Evolutionary conservation across 2,113 vertebrate genomes (phyloP).

Genomic region (Centropus unirufus): DNA sequence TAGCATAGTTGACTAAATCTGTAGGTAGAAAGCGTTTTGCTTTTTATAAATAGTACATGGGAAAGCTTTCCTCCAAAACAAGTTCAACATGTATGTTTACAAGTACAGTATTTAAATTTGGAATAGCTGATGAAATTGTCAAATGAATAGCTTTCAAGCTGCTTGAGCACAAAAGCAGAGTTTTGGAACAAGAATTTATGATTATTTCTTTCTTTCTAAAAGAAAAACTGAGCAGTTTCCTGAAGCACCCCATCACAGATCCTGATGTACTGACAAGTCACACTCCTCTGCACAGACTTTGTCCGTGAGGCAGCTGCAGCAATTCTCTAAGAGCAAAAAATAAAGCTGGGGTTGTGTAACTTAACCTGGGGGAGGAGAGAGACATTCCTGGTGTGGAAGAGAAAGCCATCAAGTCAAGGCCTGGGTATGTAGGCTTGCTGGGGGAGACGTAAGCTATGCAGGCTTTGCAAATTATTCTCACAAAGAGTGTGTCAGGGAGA

Average conservation of each 20-base stretch:
- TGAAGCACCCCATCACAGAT: not conserved
- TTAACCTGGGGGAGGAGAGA: constrained; percentile 41
- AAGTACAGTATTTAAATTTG: constrained; percentile 15
- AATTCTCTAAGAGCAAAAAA: constrained; percentile 45
- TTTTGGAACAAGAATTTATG: not conserved
- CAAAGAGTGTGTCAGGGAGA: not conserved
- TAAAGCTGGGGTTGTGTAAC: constrained; percentile 55
- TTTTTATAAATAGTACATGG: constrained; percentile 2
- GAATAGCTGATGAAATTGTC: constrained; percentile 4
- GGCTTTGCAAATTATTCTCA: not conserved
- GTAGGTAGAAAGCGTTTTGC: not conserved
- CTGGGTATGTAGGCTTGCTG: not conserved
- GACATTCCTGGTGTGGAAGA: constrained; percentile 30
- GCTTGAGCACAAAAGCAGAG: not conserved
- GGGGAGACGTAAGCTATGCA: not conserved
- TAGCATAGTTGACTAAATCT: constrained; percentile 28
- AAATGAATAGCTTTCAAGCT: not conserved
- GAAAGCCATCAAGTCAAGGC: constrained; percentile 4
- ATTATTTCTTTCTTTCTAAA: not conserved
- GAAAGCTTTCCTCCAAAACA: constrained; percentile 13
- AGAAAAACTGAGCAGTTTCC: constrained; percentile 28
- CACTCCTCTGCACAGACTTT: constrained; percentile 45
- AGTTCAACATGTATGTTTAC: constrained; percentile 13
- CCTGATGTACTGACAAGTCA: constrained; percentile 56
- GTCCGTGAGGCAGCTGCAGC: constrained; percentile 23